Percentiles rank a stretch among this genome's conserved stretches.
Evolutionary conservation across 2,888 invertebrate genomes (phyloP).

Genomic region (Drosophila limbata): DNA sequence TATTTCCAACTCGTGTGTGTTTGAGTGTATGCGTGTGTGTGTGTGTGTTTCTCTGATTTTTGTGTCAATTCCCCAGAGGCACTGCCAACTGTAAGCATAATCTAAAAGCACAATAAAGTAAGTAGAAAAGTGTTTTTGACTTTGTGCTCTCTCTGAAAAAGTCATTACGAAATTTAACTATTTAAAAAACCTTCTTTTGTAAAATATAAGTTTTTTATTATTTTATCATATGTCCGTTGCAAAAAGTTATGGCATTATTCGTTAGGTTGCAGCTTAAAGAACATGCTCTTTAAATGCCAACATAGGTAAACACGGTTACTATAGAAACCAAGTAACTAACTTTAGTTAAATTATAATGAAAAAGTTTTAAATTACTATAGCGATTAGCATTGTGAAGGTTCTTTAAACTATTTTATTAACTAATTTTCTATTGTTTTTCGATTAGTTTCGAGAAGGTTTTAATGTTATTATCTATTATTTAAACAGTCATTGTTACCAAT

Average conservation of each 20-base stretch:
- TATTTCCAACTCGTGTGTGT: constrained; percentile 10
- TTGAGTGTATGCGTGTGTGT: constrained; percentile 2
- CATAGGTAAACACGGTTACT: no score
- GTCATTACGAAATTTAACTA: constrained; percentile 10
- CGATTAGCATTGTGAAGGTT: no score
- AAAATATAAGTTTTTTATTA: neutral
- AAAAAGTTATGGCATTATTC: no score
- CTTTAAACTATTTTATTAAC: no score
- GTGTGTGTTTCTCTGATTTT: constrained; percentile 30
- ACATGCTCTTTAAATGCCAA: no score
- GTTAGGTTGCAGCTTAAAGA: no score
- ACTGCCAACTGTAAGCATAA: constrained; percentile 22
- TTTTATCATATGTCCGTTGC: constrained; percentile 2
- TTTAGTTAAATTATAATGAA: no score
- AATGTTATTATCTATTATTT: no score
- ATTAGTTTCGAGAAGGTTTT: no score
- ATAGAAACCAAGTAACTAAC: no score
- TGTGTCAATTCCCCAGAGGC: constrained; percentile 50
- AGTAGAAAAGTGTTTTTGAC: constrained; percentile 17
- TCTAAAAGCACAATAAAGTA: constrained; percentile 38
- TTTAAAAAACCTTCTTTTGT: neutral
- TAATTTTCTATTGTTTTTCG: no score
- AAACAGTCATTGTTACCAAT: neutral
- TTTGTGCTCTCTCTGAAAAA: neutral
- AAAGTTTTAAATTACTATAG: no score